Percentiles rank a stretch among this genome's conserved stretches.
phyloP scores from a whole-genome alignment of 1,140 invertebrate species.

The Caenorhabditis brenneri region DNA sequence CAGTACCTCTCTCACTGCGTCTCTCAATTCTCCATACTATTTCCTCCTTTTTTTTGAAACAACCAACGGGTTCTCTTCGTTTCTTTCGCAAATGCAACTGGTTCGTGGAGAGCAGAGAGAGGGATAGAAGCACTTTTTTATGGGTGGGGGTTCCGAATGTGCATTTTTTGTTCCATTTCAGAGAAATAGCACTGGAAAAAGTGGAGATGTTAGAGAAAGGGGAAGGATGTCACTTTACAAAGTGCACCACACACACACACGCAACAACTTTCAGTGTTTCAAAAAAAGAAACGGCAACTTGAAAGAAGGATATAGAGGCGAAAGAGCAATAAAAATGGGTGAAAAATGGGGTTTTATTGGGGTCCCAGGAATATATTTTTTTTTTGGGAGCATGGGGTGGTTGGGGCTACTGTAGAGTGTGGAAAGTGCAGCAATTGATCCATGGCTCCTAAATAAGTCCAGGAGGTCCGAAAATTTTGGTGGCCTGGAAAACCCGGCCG shows the following conservation, averaged over 20 bases:
- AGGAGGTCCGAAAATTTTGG: no score
- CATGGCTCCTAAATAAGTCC: no score
- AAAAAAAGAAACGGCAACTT: not conserved
- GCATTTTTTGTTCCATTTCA: not conserved
- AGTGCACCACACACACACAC: conserved; percentile 36
- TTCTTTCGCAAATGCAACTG: conserved; percentile 14
- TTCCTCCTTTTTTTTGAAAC: conserved; percentile 27
- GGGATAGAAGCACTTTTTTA: conserved; percentile 20
- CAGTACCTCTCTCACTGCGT: not conserved
- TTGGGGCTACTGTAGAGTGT: no score
- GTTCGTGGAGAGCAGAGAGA: not conserved
- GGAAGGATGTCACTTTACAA: conserved; percentile 37
- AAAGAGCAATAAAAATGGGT: not conserved
- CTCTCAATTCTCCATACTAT: not conserved
- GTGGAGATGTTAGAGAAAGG: not conserved
- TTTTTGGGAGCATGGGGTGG: not conserved
- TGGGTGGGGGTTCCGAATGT: conserved; percentile 20
- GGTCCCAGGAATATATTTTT: not conserved
- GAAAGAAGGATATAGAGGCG: not conserved
- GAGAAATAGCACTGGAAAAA: not conserved
- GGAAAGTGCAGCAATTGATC: no score
- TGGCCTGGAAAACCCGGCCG: no score
- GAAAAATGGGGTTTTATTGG: not conserved
- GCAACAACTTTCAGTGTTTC: not conserved
- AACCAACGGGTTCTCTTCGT: not conserved